Base-by-base conservation (phyloP, 2,797 vertebrate genomes). In the Typhlichthys eigenmanni region DNA sequence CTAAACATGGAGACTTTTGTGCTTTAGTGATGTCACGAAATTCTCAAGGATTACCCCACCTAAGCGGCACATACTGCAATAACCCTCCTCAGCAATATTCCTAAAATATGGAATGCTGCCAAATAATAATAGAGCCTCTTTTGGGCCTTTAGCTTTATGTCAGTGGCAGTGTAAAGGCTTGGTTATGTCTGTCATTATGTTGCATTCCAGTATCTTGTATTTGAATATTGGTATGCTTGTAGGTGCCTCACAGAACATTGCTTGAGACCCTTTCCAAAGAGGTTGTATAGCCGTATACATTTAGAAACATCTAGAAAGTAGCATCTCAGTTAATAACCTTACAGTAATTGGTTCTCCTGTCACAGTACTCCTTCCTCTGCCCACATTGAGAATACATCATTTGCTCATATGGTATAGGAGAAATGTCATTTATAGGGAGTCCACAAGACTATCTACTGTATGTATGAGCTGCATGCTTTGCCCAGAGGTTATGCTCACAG, bases 31-130 rank as follows among this genome's bases (percentile, higher is more conserved):
- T 75, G 77, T 86, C 77, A 84, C 66, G 56, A 55, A 64, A 62
- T 34, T 69, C 64, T 55, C 66, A 68, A 66, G 72, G 64, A 62
- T 55, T 29, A 64, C 12, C 16, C 13, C 71, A 68, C 75, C 74
- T 78, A 76, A 81, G 70, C 66, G 58, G 62, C 71, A 66, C 83
- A 89, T 88, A 84, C 85, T 43, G 38, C 9, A 43, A 43, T 85
- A 88, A 73, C 79, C 78, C 67, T 78, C 71, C 68, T 76, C 66
- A 32, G 84, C 85, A 82, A 83, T 85, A 82, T 83, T 79, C 82
- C 79, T 17, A 58, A 75, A 57, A 48, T 17, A 46, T 75, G 71
- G 75, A 71, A 34, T 13, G 17, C 53, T 83, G 82, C 84, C 81
- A 87, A 76, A 17, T 70, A 75, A 12, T 79, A 64, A 79, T 77